Base-by-base conservation (phyloP, 2,797 vertebrate species). In the Oreonectes daqikongensis region DNA sequence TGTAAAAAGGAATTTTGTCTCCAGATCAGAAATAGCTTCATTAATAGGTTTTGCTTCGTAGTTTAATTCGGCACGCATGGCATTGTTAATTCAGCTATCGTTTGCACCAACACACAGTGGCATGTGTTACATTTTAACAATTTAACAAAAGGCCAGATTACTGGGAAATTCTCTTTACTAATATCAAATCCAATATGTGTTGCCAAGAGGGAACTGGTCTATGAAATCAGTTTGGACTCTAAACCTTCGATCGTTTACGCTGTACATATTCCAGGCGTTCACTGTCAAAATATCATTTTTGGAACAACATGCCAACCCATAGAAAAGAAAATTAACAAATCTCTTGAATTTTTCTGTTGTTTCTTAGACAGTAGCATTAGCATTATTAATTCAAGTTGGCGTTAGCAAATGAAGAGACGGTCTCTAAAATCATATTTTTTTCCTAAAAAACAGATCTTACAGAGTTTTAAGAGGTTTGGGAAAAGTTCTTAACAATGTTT, bases 21-120 rank as follows among this genome's bases (percentile, higher is more conserved):
- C 20, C 20, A 64, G 32, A 63, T n/a, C 48, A 30, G 53, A 55
- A 42, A 52, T 55, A 60, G 65, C 76, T 70, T 70, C 70, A 82
- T 83, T 76, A 69, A 84, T 72, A 74, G 46, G 66, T 67, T 73
- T 76, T 67, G 74, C 68, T 66, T 57, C 20, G 28, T 70, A 70
- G 82, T 83, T 76, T 81, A 26, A 64, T 79, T 71, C 40, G 14
- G 28, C 35, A 68, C 44, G 32, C 32, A 42, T 55, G 61, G 20
- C 64, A 12, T 28, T 57, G 64, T 64, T 69, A 48, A 55, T 48
- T 53, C 15, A 69, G 64, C 57, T 53, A 73, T 17, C 24, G 8
- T 74, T 69, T 67, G 26, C 70, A 48, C 14, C 11, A n/a, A 53
- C 26, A n/a, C 18, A n/a, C 28, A 32, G 7, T 7, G 17, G 7